Evolutionary conservation across 1,140 invertebrate species (phyloP), one percentile per base, ranked within the genome.

Genomic region (Conus ventricosus): DNA sequence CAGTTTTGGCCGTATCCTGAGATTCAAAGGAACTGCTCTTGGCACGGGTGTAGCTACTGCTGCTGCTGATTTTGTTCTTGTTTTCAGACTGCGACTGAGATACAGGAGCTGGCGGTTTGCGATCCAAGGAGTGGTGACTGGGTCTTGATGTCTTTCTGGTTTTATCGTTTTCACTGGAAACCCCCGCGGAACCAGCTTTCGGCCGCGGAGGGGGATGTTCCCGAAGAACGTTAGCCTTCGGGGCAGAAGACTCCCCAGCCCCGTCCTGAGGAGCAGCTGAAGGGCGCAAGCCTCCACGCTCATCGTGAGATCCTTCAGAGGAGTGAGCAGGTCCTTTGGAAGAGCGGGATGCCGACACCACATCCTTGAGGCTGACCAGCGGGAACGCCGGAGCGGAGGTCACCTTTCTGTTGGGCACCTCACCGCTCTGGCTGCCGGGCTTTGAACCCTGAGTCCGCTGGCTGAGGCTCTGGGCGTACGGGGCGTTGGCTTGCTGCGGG

Each of bases 361-460:
- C 85, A 87, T 87, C 85, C 85, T 87, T 75, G n/a, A 87, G 75
- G 53, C 75, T 87, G 71, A 54, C 20, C 20, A 63, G 25, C 27
- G 67, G 8, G 4, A 57, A 75, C 7, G 71, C 63, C 11, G 71
- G 54, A 17, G 54, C 25, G 5, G 39, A n/a, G 39, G 85, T 87
- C 85, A 87, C 85, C 85, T 87, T 78, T 23, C 1, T 57, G 75
- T n/a, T 25, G 85, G 23, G 17, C 71, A 53, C 27, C 23, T 78
- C 54, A 51, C 20, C 17, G 75, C 84, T 17, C 13, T 54, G 60
- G 39, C 17, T 4, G n/a, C 15, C 7, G 63, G 25, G 15, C 23
- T n/a, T 71, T 11, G 51, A 17, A 75, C 13, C 39, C 27, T 27
- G 71, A 25, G 39, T n/a, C 67, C 71, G 57, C 60, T n/a, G n/a